A percentile compares a stretch with the other conserved stretches of the same genome.
Evolutionary conservation across 1,140 invertebrate species (phyloP).

Genomic region (Oryctes rhinoceros): DNA sequence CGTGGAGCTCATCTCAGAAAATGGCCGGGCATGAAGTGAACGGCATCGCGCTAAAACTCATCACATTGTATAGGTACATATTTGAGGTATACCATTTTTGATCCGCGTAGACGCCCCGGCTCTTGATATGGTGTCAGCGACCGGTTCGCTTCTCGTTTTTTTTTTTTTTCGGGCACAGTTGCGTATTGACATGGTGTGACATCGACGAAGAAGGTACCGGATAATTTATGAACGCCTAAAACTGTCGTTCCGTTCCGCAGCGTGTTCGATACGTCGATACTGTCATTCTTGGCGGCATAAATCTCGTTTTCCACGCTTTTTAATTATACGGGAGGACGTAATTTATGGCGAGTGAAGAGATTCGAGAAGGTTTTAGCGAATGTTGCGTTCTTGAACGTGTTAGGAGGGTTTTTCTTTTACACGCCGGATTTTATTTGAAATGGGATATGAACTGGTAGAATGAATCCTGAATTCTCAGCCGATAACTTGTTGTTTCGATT

Average conservation of each 20-base stretch:
- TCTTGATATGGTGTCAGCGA: slow-evolving; percentile 4
- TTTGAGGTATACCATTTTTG: slow-evolving; percentile 8
- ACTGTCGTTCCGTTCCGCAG: neutral
- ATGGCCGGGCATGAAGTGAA: neutral
- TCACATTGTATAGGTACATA: slow-evolving; percentile 7
- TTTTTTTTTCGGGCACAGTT: neutral
- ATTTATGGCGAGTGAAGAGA: neutral
- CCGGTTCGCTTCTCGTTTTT: neutral
- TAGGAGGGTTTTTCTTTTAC: too few species aligned
- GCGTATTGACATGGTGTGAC: slow-evolving; percentile 2
- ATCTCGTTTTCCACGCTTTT: neutral
- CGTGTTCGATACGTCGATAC: neutral
- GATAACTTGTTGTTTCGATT: too few species aligned
- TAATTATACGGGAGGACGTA: neutral
- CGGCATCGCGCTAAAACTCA: neutral
- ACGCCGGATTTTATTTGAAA: too few species aligned
- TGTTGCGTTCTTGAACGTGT: too few species aligned
- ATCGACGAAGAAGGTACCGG: neutral
- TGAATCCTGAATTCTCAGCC: too few species aligned
- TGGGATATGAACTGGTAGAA: too few species aligned
- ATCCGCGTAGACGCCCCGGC: neutral
- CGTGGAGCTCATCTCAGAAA: neutral
- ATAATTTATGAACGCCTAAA: slow-evolving; percentile 19
- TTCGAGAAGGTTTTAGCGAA: neutral
- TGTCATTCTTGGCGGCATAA: neutral